Base-by-base conservation (phyloP, 2,113 vertebrate species). In the Pampusana beccarii region DNA sequence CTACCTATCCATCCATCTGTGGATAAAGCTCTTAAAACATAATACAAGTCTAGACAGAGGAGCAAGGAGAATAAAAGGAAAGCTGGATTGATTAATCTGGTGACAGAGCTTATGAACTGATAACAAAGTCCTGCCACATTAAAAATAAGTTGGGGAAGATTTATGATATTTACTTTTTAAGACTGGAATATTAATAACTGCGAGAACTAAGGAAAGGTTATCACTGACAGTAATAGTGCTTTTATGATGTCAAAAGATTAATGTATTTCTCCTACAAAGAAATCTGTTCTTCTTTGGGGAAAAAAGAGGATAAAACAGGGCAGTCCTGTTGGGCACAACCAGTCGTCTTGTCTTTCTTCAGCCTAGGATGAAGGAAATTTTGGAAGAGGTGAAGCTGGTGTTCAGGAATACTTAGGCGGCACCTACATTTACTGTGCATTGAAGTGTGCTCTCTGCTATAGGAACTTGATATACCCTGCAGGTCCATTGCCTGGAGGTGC, bases 131-230 rank as follows among this genome's bases (percentile, higher is more conserved):
- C 44, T 74, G 26, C 18, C 53, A 36, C 28, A 57, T 79, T 48
- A 86, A 84, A 92, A 93, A 64, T 84, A 7, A 13, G 71, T 89
- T 44, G 29, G 18, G 20, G 17, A 84, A 81, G 69, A 85, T 91
- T 71, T 79, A 84, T 85, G 65, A 7, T 69, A 87, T 81, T 95
- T 78, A 51, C n/a, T 93, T 84, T 93, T 78, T 67, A 86, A 77
- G 77, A 58, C 26, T 74, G 56, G 51, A 83, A 86, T 88, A 81
- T 92, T 81, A 91, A 87, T 92, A 89, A 84, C 65, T 64, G 18
- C 34, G 64, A 80, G 90, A 92, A 51, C 8, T 40, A 77, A 91
- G 29, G 16, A 86, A 93, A 95, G 42, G 51, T 90, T 94, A 86
- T 78, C 77, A 40, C 48, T 93, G 80, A 66, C 77, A 88, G 34